Evolutionary conservation across 2,113 vertebrate species (phyloP), one percentile per base, ranked within the genome.

Genomic region (Myrmecophaga tridactyla): DNA sequence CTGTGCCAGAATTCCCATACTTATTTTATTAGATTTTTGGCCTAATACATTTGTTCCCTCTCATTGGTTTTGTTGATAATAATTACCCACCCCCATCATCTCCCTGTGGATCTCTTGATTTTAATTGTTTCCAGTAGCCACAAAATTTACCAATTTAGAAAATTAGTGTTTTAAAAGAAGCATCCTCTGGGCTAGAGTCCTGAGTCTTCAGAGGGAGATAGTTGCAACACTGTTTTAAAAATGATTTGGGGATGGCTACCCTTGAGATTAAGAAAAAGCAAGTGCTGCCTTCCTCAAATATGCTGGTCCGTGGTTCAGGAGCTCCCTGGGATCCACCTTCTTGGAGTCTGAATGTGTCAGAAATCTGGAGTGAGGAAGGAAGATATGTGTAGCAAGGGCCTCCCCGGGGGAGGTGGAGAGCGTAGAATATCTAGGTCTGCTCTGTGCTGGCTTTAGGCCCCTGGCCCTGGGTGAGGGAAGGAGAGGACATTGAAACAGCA

Each of bases 31-130:
- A 96, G 95, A 41, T 93, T 94, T 96, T 94, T 89, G 83, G 96
- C 90, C 94, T 89, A 78, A 94, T 97, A 75, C 92, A 92, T 95
- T 94, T 95, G 95, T 95, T 97, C 90, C 80, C 73, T 97, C 87
- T 97, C 94, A 89, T 86, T 97, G 96, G 96, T 80, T 97, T 96
- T 96, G 96, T 92, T 85, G 90, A 88, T 97, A 78, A 95, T 97
- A 92, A 95, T 97, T 78, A 94, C 92, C 94, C 92, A 83, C 90
- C 93, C 86, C 46, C n/a, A 77, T 93, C 62, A 43, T 73, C 78
- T 92, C 96, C 93, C 89, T 25, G 8, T 43, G 73, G 86, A 67
- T 76, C 86, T 83, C 84, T 96, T 7, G 6, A 21, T 94, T 96
- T 96, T 96, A 90, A 94, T 97, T 94, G 95, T 96, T 94, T 80